phyloP scores from a whole-genome alignment of 2,113 vertebrate genomes.

The Peucedramus taeniatus region DNA sequence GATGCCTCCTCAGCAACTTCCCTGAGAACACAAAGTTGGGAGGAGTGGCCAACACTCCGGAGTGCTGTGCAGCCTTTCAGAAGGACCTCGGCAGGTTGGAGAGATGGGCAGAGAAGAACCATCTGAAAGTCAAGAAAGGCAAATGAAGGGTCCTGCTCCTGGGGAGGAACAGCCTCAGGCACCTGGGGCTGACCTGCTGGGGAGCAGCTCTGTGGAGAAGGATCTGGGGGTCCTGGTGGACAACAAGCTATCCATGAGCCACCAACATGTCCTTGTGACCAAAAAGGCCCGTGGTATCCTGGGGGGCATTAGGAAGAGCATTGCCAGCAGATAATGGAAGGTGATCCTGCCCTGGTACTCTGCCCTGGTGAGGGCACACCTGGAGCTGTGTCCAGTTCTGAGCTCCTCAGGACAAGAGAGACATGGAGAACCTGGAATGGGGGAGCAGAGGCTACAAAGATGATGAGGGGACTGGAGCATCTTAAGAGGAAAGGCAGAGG shows the following conservation, averaged over 20 bases:
- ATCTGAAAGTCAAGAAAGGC: neutral
- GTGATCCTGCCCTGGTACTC: neutral
- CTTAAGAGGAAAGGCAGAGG: neutral
- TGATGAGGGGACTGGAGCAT: neutral
- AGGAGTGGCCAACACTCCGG: neutral
- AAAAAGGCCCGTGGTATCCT: fast-evolving
- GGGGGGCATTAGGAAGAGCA: neutral
- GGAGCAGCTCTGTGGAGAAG: neutral
- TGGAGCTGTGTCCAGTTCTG: neutral
- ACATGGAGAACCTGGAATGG: neutral
- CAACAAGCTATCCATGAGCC: neutral
- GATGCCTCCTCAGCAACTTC: neutral
- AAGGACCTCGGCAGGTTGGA: fast-evolving
- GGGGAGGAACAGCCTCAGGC: neutral
- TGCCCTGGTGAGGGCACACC: fast-evolving
- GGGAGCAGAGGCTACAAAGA: neutral
- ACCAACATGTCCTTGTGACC: neutral
- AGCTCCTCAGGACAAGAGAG: neutral
- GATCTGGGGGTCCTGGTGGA: neutral
- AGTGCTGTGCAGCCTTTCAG: neutral
- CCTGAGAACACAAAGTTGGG: no score
- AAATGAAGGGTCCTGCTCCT: neutral
- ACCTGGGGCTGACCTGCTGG: neutral
- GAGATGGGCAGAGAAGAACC: neutral
- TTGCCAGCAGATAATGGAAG: neutral